Evolutionary conservation across 92 coral and sea anemone species (phyloP).

Genomic region (Porites cylindrica): DNA sequence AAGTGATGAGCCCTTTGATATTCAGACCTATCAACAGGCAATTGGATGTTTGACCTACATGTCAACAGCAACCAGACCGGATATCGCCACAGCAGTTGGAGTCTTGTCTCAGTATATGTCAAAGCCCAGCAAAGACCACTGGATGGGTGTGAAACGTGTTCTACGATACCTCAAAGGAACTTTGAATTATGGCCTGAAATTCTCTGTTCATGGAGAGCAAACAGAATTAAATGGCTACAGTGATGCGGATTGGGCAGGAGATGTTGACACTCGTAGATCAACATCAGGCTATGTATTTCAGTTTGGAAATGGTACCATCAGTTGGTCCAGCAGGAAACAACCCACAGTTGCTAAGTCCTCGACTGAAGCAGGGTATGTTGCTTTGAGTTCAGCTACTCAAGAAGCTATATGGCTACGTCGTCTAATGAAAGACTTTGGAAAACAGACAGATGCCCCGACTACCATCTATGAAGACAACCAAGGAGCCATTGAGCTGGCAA

Average conservation of each 20-base stretch:
- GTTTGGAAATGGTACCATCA: conserved; percentile 6
- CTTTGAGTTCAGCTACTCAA: conserved; percentile 33
- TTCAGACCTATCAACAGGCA: conserved; percentile 65
- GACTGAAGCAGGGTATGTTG: conserved; percentile 70
- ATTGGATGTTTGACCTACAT: conserved; percentile 25
- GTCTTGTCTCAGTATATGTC: too few relatives aligned
- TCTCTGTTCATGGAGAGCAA: too few relatives aligned
- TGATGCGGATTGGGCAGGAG: too few relatives aligned
- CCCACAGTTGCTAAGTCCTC: conserved; percentile 58
- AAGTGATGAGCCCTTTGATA: conserved; percentile 56
- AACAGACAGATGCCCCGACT: conserved; percentile 17
- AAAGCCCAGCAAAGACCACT: conserved; percentile 8
- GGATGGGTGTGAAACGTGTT: conserved; percentile 34
- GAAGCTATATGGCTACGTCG: conserved; percentile 31
- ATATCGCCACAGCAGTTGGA: too few relatives aligned
- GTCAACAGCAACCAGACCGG: too few relatives aligned
- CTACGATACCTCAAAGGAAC: too few relatives aligned
- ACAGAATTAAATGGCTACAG: too few relatives aligned
- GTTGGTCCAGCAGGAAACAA: conserved; percentile 59
- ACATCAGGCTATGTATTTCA: too few relatives aligned
- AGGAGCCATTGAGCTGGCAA: conserved; percentile 68
- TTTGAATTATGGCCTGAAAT: too few relatives aligned
- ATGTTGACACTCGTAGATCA: too few relatives aligned
- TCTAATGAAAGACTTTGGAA: conserved; percentile 5
- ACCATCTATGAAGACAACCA: conserved; percentile 70